These are phyloP conservation scores for Biston stratarius DNA, from an alignment of 2,888 invertebrate genomes.

Conservation along the genomic window DNA sequence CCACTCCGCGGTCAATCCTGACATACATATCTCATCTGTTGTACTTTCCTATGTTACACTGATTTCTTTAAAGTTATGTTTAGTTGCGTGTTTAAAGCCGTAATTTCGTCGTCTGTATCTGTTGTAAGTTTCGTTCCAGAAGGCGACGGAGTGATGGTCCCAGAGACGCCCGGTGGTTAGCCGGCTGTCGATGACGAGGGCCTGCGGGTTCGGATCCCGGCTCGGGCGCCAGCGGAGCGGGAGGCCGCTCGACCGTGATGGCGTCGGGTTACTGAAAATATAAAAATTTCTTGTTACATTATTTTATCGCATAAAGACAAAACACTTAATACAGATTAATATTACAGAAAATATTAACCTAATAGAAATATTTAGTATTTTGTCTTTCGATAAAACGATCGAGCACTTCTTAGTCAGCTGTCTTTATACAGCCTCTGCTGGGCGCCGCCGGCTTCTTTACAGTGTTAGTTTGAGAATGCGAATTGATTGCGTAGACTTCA, in stretches of 20 bases:
- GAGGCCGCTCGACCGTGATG: conserved; percentile 57
- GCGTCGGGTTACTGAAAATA: conserved; percentile 76
- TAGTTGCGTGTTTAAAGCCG: conserved; percentile 48
- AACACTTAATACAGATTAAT: neutral
- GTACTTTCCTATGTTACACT: neutral
- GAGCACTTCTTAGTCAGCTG: no score
- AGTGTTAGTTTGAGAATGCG: no score
- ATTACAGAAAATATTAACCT: no score
- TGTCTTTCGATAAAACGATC: no score
- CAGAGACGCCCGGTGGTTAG: conserved; percentile 70
- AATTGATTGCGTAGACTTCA: no score
- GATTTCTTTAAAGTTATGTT: conserved; percentile 31
- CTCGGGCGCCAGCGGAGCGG: conserved; percentile 75
- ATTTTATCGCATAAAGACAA: conserved; percentile 1
- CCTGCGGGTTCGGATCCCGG: conserved; percentile 66
- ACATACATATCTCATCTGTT: neutral
- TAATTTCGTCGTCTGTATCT: conserved; percentile 66
- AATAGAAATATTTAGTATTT: no score
- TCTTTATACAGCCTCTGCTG: no score
- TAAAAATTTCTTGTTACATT: conserved; percentile 8
- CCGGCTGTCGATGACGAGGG: conserved; percentile 68
- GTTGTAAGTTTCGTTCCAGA: conserved; percentile 77
- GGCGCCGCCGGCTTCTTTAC: no score
- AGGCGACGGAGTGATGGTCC: conserved; percentile 61
- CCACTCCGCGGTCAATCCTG: no score